Conservation (phyloP, 1,140 invertebrate genomes). For the Scaptomyza montana region DNA sequence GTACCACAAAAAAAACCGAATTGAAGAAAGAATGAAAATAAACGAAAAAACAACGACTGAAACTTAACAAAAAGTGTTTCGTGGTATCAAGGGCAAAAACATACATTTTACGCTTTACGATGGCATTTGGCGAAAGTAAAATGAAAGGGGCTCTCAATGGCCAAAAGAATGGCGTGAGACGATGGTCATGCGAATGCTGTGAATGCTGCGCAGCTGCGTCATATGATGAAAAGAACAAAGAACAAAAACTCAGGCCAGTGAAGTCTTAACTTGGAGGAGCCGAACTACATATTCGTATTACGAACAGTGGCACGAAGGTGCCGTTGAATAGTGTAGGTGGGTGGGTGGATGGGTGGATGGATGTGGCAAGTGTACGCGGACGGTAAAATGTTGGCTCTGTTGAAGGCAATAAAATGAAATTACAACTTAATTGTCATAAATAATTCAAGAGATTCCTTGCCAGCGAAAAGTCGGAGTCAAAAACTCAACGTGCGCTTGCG, state of each 20-base stretch:
- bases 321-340: not conserved
- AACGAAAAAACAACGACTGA: slow-evolving; percentile 31
- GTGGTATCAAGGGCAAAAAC: slow-evolving; percentile 50
- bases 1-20: slow-evolving; percentile 24
- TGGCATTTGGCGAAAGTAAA: slow-evolving; percentile 53
- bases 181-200: slow-evolving; percentile 33
- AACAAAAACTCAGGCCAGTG: slow-evolving; percentile 6
- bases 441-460: slow-evolving; percentile 65
- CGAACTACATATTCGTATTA: slow-evolving; percentile 15
- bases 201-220: slow-evolving; percentile 60
- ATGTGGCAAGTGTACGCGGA: slow-evolving; percentile 31
- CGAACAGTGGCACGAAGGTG: slow-evolving; percentile 12
- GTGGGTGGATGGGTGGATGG: not conserved
- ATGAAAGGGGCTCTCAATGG: slow-evolving; percentile 41
- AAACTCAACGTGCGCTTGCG: slow-evolving; percentile 36
- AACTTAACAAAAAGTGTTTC: slow-evolving; percentile 50
- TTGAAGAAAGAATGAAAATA: slow-evolving; percentile 3
- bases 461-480: slow-evolving; percentile 39
- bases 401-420: slow-evolving; percentile 71
- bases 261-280: slow-evolving; percentile 23
- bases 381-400: slow-evolving; percentile 64
- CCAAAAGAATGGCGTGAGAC: slow-evolving; percentile 23
- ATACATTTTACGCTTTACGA: slow-evolving; percentile 64
- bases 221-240: slow-evolving; percentile 59
- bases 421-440: slow-evolving; percentile 74